Evolutionary conservation across 1,140 invertebrate genomes (phyloP), one percentile per base, ranked within the genome.

Genomic region (Drosophila cardini): DNA sequence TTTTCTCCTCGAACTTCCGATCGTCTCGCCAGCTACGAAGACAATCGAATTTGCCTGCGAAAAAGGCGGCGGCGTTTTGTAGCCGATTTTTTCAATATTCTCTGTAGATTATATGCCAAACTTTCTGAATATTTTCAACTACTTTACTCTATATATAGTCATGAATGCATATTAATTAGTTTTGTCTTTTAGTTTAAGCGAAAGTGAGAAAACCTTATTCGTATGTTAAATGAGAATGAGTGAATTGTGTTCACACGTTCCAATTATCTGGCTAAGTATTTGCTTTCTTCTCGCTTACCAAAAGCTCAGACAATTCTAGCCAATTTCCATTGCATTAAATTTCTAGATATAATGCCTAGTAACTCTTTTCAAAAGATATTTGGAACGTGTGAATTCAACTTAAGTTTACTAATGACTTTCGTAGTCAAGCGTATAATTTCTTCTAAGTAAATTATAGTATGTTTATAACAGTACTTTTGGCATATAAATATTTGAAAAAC

Each of bases 21-120:
- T 2, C 1, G 21, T 43, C 21, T 53, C 13, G 30, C 45, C 13
- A 21, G 9, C 40, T 34, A 10, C 48, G 9, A 50, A 65, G 52
- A 72, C 69, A 72, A 72, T 65, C 46, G 34, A 32, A 55, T 52
- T 55, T 53, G 48, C 62, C 42, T 48, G 21, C 26, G 26, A 40
- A 60, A 69, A 73, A 71, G 62, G 64, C 72, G 65, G 57, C 72
- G 65, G 57, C 72, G 53, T 72, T 72, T 72, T 67, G 55, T 46
- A 30, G 4, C 32, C 21, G 42, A 13, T 56, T 34, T 13, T 13
- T 45, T 40, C 3, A 18, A 42, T 63, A 63, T 53, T 63, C 26
- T 53, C 36, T 15, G 36, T 40, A 18, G 11, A 40, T 50, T 62
- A 62, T 52, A 26, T 26, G 21, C 21, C 21, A 62, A 58, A 32